Evolutionary conservation across 1,140 invertebrate species (phyloP).

Genomic region (Neomicropteryx cornuta): DNA sequence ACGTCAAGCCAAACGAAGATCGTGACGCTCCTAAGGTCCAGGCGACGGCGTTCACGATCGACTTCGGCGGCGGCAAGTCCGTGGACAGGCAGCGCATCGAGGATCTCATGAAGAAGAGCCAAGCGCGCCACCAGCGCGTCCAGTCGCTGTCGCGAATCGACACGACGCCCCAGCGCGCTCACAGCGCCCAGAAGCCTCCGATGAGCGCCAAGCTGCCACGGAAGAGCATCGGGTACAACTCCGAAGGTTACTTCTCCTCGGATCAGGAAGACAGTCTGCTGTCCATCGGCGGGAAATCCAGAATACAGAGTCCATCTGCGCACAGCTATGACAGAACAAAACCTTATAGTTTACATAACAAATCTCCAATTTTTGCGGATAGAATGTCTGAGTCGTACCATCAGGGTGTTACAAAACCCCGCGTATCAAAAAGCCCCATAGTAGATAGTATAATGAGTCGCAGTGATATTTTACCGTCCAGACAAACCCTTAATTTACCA

Average conservation of each 20-base stretch:
- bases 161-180: conserved; percentile 19
- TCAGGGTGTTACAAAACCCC: conserved; percentile 13
- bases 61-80: conserved; percentile 50
- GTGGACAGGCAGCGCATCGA: conserved; percentile 49
- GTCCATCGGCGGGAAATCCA: conserved; percentile 27
- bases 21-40: conserved; percentile 28
- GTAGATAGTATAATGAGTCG: conserved; percentile 40
- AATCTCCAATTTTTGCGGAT: conserved; percentile 24
- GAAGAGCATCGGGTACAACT: conserved; percentile 51
- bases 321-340: conserved; percentile 18
- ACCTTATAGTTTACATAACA: conserved; percentile 20
- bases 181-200: conserved; percentile 38
- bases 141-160: conserved; percentile 49
- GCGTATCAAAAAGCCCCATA: conserved; percentile 37
- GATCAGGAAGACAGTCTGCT: conserved; percentile 47
- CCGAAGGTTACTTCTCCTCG: conserved; percentile 57
- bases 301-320: conserved; percentile 26
- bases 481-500: conserved; percentile 35
- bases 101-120: conserved; percentile 56
- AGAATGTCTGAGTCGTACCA: no score
- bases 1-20: conserved; percentile 17
- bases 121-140: conserved; percentile 55
- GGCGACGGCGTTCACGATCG: conserved; percentile 54
- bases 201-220: conserved; percentile 43
- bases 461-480: conserved; percentile 32